Base-by-base conservation (phyloP, 2,797 vertebrate species). In the Alfaro cultratus region DNA sequence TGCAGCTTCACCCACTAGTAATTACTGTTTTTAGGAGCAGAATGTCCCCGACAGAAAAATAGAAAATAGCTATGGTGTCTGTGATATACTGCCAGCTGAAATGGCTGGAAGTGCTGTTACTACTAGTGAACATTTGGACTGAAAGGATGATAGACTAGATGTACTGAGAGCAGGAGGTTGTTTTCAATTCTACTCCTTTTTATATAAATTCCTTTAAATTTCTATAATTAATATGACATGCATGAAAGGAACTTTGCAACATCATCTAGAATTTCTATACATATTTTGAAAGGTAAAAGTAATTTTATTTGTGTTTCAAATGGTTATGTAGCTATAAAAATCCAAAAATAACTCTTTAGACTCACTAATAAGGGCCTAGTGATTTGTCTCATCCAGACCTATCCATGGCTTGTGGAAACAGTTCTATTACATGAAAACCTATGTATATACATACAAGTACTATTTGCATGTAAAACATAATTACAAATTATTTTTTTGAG, bases 11-110 rank as follows among this genome's bases (percentile, higher is more conserved):
- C 45, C 51, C 73, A 46, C n/a, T 6, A 1, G 78, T 79, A 74
- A 83, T 74, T 84, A 55, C 82, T 87, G 74, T 85, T 62, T 75
- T 49, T 87, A 43, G 43, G 85, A 83, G 74, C 77, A 67, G 21
- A 12, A 49, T 8, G n/a, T 81, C 75, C 75, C 31, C 5, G 1
- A 7, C 4, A 64, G 76, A 21, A 73, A 78, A 85, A 82, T 46
- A 76, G 78, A 72, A 46, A 36, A 39, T 57, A 45, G 45, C 26
- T 70, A 43, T 43, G 39, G 21, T 31, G 4, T 57, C 26, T 29
- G 10, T 29, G n/a, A 31, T 12, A 15, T 60, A 60, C 5, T 31
- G n/a, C n/a, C 55, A 60, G 26, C 26, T 60, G 55, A 55, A 55
- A n/a, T n/a, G 10, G 21, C 21, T 53, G 51, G 21, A 23, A 51